Base-by-base conservation (phyloP, 2,797 vertebrate genomes). In the Hydrolagus colliei region DNA sequence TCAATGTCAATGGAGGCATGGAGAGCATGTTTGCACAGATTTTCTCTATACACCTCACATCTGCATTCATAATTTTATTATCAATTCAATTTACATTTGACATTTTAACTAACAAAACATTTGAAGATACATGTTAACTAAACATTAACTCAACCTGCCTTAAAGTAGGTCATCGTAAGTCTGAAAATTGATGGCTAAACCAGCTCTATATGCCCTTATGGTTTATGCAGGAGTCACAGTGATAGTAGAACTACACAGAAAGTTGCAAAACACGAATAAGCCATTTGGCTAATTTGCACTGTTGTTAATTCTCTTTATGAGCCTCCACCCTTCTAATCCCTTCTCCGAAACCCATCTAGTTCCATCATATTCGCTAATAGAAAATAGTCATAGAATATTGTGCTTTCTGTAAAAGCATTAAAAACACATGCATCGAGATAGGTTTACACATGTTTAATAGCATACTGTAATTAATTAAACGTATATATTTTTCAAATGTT, bases 1-100 rank as follows among this genome's bases (percentile, higher is more conserved):
- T 72, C 87, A 89, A 88, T 90, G 87, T 91, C 88, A 90, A 14
- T 84, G 27, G 32, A 84, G 71, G 18, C 79, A 84, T 18, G 20
- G 41, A 84, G 65, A 71, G 71, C 79, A 84, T 68, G 18, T 84
- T 35, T 35, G 79, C 41, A 84, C 65, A 68, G 32, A 65, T 35
- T 84, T 84, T 84, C 65, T 62, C 65, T 67, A 84, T 65, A 84
- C 32, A 62, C 68, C 63, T 68, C 62, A 84, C 65, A 71, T 71
- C 32, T 20, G 20, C 27, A 52, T 84, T 68, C 41, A 84, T 84
- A 84, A 84, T 84, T 84, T 67, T 32, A 68, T 35, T 41, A 68
- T 5, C 14, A 35, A 18, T 10, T 12, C 32, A 35, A 27, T 41
- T 12, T 6, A 71, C 20, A 84, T 84, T 84, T 84, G 16, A 32